Conservation (phyloP, 1,140 invertebrate genomes). For the Metaphire vulgaris region DNA sequence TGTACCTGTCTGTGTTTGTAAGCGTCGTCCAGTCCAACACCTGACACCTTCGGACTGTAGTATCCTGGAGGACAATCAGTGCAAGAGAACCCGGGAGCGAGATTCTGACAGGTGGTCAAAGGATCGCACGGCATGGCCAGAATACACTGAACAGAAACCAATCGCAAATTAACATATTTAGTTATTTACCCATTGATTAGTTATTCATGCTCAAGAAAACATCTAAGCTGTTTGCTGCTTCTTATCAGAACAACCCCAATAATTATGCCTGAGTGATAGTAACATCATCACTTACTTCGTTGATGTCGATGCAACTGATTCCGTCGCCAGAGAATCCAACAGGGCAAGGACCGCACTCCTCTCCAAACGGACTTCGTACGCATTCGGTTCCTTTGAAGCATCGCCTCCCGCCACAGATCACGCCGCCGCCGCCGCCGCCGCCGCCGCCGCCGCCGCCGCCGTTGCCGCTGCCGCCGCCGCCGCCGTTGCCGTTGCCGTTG, state of each 20-base stretch:
- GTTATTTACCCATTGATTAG: background rate
- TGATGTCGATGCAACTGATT: conserved; percentile 65
- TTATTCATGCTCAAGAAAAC: too few species aligned
- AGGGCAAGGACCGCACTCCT: conserved; percentile 75
- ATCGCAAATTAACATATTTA: conserved; percentile 5
- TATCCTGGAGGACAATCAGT: conserved; percentile 60
- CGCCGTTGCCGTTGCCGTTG: too few species aligned
- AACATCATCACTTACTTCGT: conserved; percentile 59
- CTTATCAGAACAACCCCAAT: too few species aligned
- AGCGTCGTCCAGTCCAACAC: background rate
- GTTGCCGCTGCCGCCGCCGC: background rate
- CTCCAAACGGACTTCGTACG: conserved; percentile 58
- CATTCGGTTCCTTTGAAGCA: conserved; percentile 66
- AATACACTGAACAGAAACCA: background rate
- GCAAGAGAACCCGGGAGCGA: conserved; percentile 72
- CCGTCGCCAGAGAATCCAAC: conserved; percentile 56
- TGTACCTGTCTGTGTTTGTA: background rate
- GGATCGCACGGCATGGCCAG: conserved; percentile 66
- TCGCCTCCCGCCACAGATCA: too few species aligned
- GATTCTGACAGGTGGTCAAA: conserved; percentile 69
- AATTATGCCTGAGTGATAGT: too few species aligned
- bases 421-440: conserved; percentile 15
- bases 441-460: conserved; percentile 19
- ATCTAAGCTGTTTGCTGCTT: too few species aligned
- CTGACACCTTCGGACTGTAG: background rate